Conservation (phyloP, 2,888 invertebrate genomes). For the Lepidochrysops patricia region DNA sequence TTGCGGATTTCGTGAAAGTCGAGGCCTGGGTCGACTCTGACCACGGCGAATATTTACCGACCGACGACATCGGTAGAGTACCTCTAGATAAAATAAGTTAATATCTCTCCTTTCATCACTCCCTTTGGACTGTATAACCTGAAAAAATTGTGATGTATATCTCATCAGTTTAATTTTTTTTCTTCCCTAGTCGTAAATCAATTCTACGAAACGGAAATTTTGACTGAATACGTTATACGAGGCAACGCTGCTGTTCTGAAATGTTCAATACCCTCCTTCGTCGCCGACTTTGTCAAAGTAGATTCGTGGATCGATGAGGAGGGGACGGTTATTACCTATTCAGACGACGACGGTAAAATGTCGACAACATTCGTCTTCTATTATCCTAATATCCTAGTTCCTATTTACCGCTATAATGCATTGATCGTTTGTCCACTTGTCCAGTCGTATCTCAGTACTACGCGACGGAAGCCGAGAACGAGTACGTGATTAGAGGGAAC, state of each 20-base stretch:
- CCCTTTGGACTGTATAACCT: background rate
- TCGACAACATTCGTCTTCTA: constrained; percentile 33
- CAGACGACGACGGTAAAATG: constrained; percentile 80
- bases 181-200: constrained; percentile 80
- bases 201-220: constrained; percentile 91
- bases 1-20: constrained; percentile 92
- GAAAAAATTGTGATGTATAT: background rate
- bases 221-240: constrained; percentile 91
- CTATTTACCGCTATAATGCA: constrained; percentile 37
- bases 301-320: constrained; percentile 84
- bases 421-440: constrained; percentile 57
- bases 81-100: constrained; percentile 1
- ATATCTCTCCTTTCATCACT: constrained; percentile 12
- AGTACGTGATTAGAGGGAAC: constrained; percentile 94
- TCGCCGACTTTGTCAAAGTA: constrained; percentile 93
- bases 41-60: constrained; percentile 80
- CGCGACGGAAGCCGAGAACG: constrained; percentile 93
- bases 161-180: background rate
- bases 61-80: constrained; percentile 81
- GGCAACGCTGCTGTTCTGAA: constrained; percentile 91
- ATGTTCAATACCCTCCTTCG: constrained; percentile 93
- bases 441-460: constrained; percentile 92
- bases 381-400: constrained; percentile 29
- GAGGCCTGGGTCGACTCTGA: constrained; percentile 84
- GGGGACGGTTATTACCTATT: constrained; percentile 80